phyloP scores from a whole-genome alignment of 2,797 vertebrate genomes.

The Loriculus beryllinus region DNA sequence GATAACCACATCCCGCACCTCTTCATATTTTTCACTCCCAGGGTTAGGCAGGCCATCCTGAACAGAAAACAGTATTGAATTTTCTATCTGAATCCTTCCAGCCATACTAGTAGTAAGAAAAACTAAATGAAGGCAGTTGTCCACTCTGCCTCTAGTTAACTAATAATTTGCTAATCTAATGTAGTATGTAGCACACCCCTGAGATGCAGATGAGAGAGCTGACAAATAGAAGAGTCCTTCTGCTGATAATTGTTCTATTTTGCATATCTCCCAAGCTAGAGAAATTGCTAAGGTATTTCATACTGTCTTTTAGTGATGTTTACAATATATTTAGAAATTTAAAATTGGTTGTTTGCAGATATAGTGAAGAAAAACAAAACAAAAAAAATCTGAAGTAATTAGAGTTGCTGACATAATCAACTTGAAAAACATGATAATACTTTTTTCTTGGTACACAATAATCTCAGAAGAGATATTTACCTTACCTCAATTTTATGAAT shows the following conservation, averaged over 20 bases:
- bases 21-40: background rate
- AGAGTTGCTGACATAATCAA: background rate
- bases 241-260: background rate
- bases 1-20: background rate
- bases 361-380: background rate
- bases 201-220: background rate
- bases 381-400: background rate
- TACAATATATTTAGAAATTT: background rate
- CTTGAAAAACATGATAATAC: background rate
- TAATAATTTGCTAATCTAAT: background rate
- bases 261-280: background rate
- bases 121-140: background rate
- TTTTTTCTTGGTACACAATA: background rate
- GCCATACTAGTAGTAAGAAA: background rate
- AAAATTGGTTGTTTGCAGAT: background rate
- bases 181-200: background rate
- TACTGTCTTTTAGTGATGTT: background rate
- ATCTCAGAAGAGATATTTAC: background rate
- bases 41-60: fast-evolving
- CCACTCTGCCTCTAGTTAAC: background rate
- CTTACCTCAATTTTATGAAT: background rate
- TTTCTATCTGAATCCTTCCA: background rate
- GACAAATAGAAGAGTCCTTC: background rate
- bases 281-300: background rate
- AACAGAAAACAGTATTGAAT: background rate